phyloP scores from a whole-genome alignment of 2,113 vertebrate genomes.

The Ageneiosus marmoratus region DNA sequence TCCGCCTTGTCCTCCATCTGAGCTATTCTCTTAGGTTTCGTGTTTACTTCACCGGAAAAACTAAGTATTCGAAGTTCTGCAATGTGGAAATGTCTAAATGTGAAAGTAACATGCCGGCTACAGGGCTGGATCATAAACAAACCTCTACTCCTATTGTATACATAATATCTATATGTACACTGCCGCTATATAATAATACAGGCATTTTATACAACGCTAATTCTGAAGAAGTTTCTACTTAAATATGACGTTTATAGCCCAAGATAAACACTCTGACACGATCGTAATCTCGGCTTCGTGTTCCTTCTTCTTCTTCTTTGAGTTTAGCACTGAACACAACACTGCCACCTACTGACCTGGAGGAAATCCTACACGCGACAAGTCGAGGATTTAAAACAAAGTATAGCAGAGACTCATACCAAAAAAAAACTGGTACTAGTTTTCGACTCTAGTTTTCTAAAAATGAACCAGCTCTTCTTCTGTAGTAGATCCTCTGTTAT shows the following conservation, averaged over 20 bases:
- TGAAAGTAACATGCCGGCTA: neutral
- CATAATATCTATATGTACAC: too few relatives aligned
- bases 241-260: neutral
- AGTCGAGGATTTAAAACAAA: neutral
- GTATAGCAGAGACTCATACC: too few relatives aligned
- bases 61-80: neutral
- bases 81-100: neutral
- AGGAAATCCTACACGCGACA: neutral
- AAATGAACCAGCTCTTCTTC: too few relatives aligned
- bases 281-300: neutral
- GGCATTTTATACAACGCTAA: neutral
- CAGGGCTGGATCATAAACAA: neutral
- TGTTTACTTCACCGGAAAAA: neutral
- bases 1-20: conserved; percentile 65
- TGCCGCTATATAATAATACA: too few relatives aligned
- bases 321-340: neutral
- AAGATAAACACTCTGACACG: too few relatives aligned
- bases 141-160: neutral
- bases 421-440: too few relatives aligned
- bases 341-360: conserved; percentile 1
- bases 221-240: neutral
- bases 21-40: neutral
- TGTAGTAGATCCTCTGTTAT: too few relatives aligned
- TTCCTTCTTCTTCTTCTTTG: neutral
- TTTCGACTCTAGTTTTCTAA: too few relatives aligned